phyloP scores from a whole-genome alignment of 53 echinoderm and acorn worm genomes.

The Patiria pectinifera region DNA sequence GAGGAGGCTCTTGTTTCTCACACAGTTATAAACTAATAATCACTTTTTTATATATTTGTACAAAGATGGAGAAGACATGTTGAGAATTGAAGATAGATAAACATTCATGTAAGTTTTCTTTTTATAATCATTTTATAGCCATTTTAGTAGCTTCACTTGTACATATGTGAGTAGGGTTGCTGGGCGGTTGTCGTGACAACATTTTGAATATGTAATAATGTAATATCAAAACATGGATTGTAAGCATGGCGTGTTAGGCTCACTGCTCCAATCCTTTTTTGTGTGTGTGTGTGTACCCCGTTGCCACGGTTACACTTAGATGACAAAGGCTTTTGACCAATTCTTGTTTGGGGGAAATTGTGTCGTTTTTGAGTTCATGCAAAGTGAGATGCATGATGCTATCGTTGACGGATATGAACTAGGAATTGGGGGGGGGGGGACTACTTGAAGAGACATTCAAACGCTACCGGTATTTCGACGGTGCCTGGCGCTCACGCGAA shows the following conservation, averaged over 20 bases:
- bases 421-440: too few species aligned
- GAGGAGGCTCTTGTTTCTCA: background rate
- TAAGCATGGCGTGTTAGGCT: background rate
- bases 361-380: too few species aligned
- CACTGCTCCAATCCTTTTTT: background rate
- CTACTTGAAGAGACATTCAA: too few species aligned
- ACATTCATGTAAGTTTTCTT: background rate
- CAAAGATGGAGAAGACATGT: constrained; percentile 29
- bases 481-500: too few species aligned
- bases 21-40: background rate
- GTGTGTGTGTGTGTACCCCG: background rate
- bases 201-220: background rate
- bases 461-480: too few species aligned
- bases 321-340: background rate
- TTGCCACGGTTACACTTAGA: background rate
- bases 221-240: background rate
- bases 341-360: background rate
- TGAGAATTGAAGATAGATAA: constrained; percentile 11
- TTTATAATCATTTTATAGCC: constrained; percentile 53
- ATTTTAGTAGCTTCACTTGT: background rate
- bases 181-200: background rate
- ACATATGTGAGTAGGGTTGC: constrained; percentile 6
- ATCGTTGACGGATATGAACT: too few species aligned
- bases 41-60: constrained; percentile 56
- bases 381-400: background rate